phyloP scores from a whole-genome alignment of 2,888 invertebrate genomes.

The Tiliacea aurago region DNA sequence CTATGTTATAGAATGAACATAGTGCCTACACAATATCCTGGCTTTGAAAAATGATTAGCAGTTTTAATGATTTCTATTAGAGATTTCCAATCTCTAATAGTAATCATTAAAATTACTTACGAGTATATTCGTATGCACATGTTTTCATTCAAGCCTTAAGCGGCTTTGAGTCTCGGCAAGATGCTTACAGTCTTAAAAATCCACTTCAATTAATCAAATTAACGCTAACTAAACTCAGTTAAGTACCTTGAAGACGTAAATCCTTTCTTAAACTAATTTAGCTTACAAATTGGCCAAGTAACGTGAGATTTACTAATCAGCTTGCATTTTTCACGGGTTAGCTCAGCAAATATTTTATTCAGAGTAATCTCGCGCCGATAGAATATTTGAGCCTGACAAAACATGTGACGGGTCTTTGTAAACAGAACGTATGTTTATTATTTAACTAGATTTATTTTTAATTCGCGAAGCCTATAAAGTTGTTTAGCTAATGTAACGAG shows the following conservation, averaged over 20 bases:
- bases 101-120: background rate
- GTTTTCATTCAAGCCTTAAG: background rate
- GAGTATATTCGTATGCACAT: too few species aligned
- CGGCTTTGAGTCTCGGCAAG: background rate
- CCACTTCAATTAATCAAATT: slow-evolving; percentile 42
- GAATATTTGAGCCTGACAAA: slow-evolving; percentile 71
- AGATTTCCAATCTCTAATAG: background rate
- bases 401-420: slow-evolving; percentile 69
- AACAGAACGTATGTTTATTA: slow-evolving; percentile 65
- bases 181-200: slow-evolving; percentile 5
- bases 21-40: background rate
- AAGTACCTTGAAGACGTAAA: slow-evolving; percentile 34
- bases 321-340: slow-evolving; percentile 59
- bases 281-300: slow-evolving; percentile 52
- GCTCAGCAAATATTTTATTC: slow-evolving; percentile 59
- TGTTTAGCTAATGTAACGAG: slow-evolving; percentile 64
- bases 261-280: slow-evolving; percentile 50
- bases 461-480: slow-evolving; percentile 62
- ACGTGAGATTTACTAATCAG: slow-evolving; percentile 58
- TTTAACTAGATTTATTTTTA: slow-evolving; percentile 62
- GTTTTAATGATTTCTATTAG: too few species aligned
- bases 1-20: background rate
- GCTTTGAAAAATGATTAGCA: too few species aligned
- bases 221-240: slow-evolving; percentile 38
- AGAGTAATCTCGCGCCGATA: slow-evolving; percentile 65